Base-by-base conservation (phyloP, 2,797 vertebrate species). In the Cossypha caffra region DNA sequence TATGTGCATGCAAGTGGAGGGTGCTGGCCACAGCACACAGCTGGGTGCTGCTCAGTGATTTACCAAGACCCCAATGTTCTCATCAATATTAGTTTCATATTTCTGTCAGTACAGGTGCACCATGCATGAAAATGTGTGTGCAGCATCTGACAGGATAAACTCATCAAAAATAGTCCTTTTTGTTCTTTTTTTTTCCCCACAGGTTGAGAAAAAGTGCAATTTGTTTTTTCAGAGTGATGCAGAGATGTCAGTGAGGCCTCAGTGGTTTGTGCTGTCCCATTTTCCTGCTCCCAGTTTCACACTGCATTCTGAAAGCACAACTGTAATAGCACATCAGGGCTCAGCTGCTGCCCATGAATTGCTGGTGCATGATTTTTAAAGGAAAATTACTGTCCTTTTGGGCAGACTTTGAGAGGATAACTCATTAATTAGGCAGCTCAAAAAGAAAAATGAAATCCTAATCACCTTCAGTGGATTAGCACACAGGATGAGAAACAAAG, bases 1-100 rank as follows among this genome's bases (percentile, higher is more conserved):
- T 95, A 71, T 86, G 67, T 86, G 86, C 92, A 86, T 90, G 94
- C 79, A 95, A 63, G 55, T 21, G 61, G n/a, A 61, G 42, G 33
- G 51, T 62, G 66, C 76, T 55, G 87, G 87, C 42, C 40, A 58
- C 64, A 83, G 89, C 59, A 73, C 43, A 72, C 26, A 83, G 50
- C 79, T 1, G 18, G 74, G 43, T 40, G 42, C 58, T 0, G 1
- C 67, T 66, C 3, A 1, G 37, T 31, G 50, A 93, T 90, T 55
- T 91, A 92, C 84, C 69, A 83, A 48, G 57, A 79, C 93, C 33
- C 29, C 12, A 13, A 37, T 0, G 2, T 78, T 80, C 55, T 92
- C 75, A 68, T 48, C 58, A 45, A 48, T 80, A 66, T 51, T 31
- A 63, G 10, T 20, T 87, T 63, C 21, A 21, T 45, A 42, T 29